phyloP scores from a whole-genome alignment of 2,888 invertebrate species.

The Troilus luridus region DNA sequence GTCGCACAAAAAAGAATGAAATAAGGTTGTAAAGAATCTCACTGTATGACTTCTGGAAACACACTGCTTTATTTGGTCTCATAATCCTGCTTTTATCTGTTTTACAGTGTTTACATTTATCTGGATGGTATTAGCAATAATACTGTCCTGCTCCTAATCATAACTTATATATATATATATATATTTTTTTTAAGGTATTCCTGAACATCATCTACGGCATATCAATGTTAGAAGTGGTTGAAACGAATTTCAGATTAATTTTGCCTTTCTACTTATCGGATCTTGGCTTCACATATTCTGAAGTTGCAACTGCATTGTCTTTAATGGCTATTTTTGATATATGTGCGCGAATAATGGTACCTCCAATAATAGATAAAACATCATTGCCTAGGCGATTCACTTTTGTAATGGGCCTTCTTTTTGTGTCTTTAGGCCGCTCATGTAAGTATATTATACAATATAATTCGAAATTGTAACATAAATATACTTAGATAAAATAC shows the following conservation, averaged over 20 bases:
- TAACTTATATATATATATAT: background rate
- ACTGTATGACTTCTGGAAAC: no score
- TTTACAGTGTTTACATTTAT: no score
- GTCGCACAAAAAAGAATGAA: no score
- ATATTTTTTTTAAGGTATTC: slow-evolving; percentile 68
- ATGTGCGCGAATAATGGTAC: slow-evolving; percentile 76
- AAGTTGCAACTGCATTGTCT: slow-evolving; percentile 81
- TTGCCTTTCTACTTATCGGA: slow-evolving; percentile 77
- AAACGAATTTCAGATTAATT: slow-evolving; percentile 80
- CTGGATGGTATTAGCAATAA: no score
- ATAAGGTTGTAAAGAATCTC: no score
- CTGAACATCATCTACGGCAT: slow-evolving; percentile 79
- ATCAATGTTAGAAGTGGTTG: slow-evolving; percentile 77
- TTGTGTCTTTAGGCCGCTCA: slow-evolving; percentile 74
- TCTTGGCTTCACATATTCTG: slow-evolving; percentile 69
- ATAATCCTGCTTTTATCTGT: no score
- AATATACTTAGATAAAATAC: no score
- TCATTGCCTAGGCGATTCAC: slow-evolving; percentile 76
- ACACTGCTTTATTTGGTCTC: no score
- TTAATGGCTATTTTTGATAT: slow-evolving; percentile 79
- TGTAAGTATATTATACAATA: slow-evolving; percentile 69
- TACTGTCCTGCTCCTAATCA: no score
- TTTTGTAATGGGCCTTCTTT: slow-evolving; percentile 75
- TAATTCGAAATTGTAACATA: background rate
- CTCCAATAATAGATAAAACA: slow-evolving; percentile 76